Evolutionary conservation across 2,113 vertebrate genomes (phyloP).

Genomic region (Sigmodon hispidus): DNA sequence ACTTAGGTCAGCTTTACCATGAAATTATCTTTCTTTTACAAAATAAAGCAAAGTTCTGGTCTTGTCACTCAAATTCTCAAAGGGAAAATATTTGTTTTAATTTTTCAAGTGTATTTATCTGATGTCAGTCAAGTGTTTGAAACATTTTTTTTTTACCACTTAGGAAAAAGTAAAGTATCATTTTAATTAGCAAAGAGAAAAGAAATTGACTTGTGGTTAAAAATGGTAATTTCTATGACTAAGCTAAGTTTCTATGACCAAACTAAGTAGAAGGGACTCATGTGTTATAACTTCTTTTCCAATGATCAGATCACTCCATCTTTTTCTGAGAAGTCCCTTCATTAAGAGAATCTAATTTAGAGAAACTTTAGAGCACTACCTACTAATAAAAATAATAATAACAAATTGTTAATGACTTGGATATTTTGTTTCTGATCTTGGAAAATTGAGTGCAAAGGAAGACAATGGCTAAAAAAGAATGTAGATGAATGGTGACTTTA

Average conservation of each 20-base stretch:
- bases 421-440: not conserved
- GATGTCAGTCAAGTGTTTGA: conserved; percentile 46
- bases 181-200: conserved; percentile 63
- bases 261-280: not conserved
- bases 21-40: conserved; percentile 50
- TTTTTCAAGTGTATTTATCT: conserved; percentile 58
- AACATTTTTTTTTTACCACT: conserved; percentile 36
- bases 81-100: conserved; percentile 69
- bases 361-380: not conserved
- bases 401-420: not conserved
- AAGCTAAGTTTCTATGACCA: not conserved
- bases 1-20: conserved; percentile 44
- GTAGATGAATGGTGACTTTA: not conserved
- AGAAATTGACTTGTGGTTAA: conserved; percentile 29
- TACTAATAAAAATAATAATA: not conserved
- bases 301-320: not conserved
- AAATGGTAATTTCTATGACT: conserved; percentile 2
- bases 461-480: not conserved
- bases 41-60: conserved; percentile 40
- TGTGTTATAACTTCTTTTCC: not conserved
- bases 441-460: not conserved
- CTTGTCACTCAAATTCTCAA: conserved; percentile 52
- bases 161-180: conserved; percentile 17
- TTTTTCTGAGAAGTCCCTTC: not conserved
- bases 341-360: not conserved